Evolutionary conservation across 2,888 invertebrate species (phyloP).

Genomic region (Dolomedes plantarius): DNA sequence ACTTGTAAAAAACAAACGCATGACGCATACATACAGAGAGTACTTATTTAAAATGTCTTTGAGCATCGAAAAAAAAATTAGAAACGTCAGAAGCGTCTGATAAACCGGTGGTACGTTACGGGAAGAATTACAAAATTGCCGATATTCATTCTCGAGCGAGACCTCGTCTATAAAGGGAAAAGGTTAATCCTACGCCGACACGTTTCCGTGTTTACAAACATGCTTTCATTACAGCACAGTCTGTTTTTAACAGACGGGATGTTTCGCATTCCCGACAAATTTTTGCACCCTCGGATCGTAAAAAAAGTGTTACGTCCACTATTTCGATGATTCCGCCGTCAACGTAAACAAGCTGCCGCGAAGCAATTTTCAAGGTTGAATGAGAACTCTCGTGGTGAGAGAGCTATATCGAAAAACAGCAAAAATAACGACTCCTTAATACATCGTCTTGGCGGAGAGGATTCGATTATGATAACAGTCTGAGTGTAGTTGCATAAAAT

Average conservation of each 20-base stretch:
- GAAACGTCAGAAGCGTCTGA: no score
- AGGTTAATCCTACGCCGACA: no score
- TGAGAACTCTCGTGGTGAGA: background rate
- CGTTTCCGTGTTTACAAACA: background rate
- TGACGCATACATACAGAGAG: no score
- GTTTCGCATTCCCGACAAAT: background rate
- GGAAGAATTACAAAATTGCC: no score
- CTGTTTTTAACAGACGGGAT: background rate
- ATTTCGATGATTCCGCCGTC: background rate
- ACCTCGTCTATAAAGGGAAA: no score
- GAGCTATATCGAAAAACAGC: background rate
- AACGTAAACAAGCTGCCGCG: background rate
- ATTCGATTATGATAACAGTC: background rate
- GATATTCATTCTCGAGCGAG: no score
- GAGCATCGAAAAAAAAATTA: no score
- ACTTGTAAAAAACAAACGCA: no score
- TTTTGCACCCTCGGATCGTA: background rate
- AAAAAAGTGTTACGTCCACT: background rate
- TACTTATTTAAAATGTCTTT: no score
- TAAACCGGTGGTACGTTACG: no score
- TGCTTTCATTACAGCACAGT: background rate
- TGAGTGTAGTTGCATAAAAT: no score
- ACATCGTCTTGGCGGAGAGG: background rate
- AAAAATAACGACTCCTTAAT: background rate
- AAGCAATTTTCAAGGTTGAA: constrained; percentile 4